phyloP scores from a whole-genome alignment of 2,113 vertebrate genomes.

The Empidonax alnorum region DNA sequence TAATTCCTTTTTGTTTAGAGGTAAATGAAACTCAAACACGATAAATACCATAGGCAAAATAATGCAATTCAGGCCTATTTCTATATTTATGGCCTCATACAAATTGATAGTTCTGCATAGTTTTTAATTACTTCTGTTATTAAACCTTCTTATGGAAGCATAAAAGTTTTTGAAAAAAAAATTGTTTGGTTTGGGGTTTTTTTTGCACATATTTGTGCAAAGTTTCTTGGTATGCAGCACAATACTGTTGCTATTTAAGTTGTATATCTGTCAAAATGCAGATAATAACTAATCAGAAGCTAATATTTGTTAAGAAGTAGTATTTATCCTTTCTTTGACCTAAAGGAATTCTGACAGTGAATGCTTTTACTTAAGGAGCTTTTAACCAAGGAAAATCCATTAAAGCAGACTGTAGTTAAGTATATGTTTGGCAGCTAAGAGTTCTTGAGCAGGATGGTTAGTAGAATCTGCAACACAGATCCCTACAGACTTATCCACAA shows the following conservation, averaged over 20 bases:
- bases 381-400: background rate
- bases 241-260: background rate
- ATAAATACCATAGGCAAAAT: background rate
- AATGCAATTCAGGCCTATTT: background rate
- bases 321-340: background rate
- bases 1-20: background rate
- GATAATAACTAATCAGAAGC: background rate
- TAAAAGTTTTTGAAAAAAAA: background rate
- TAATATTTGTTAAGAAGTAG: background rate
- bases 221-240: background rate
- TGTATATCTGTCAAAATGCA: background rate
- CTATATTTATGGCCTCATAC: background rate
- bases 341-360: background rate
- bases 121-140: slow-evolving; percentile 25
- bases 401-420: background rate
- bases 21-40: background rate
- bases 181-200: no score
- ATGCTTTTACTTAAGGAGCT: background rate
- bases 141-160: background rate
- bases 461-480: background rate
- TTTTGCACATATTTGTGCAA: background rate
- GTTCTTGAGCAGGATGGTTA: background rate
- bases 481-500: background rate
- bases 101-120: background rate
- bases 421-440: background rate